Base-by-base conservation (phyloP, 2,888 invertebrate species). In the Dysmachus trigonus region DNA sequence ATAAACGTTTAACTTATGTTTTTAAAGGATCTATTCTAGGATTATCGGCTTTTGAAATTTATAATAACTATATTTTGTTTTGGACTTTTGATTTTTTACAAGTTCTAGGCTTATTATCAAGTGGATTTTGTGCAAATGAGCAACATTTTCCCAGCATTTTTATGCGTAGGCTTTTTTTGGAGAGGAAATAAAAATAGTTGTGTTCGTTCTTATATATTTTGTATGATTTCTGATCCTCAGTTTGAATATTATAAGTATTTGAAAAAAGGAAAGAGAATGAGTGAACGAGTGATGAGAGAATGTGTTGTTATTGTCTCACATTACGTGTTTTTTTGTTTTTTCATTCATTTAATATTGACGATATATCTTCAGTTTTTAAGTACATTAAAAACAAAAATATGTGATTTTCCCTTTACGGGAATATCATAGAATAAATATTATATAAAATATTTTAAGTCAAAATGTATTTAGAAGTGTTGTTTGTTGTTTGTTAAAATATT, bases 381-480 rank as follows among this genome's bases (percentile, higher is more conserved):
- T 81, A 81, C n/a, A 27, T 53, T 81, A 30, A 62, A 13, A 81
- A 53, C 30, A 51, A 51, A 31, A 51, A 81, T 15, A 84, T 53
- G 33, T 85, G 62, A 27, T 22, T 62, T 53, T 62, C 27, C 27
- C 62, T 62, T 22, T 73, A 51, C 33, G 74, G 47, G 47, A 85
- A 74, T 73, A n/a, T 74, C 35, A 51, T 27, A 33, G 47, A 85
- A 47, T 85, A 35, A 85, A 51, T 85, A 62, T 62, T 22, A 62
- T 62, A 84, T 73, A 72, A 13, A 84, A 71, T 71, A 84, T 72
- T 27, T 53, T 30, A 71, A 47, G 71, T 85, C 73, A 74, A 85
- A 51, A 74, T 74, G 53, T 85, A 88, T 88, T 87, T 87, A 88
- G 87, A 87, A 2, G 1, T 18, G 2, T 22, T 62, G 22, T 62